Conservation (phyloP, 2,113 vertebrate genomes). For the Phylloscopus trochilus region DNA sequence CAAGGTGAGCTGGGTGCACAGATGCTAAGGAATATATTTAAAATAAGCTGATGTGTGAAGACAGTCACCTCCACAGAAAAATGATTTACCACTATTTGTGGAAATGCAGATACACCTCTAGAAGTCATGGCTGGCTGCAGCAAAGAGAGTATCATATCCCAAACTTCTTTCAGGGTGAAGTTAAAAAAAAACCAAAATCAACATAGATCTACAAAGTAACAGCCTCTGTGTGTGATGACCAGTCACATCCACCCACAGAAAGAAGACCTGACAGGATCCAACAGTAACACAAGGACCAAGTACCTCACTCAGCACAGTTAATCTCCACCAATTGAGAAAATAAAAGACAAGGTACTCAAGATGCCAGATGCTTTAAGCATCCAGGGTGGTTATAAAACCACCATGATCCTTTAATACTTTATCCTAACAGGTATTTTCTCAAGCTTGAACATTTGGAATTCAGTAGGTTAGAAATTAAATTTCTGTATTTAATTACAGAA, state of each 20-base stretch:
- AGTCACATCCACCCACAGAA: accelerated
- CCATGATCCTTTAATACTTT: neutral
- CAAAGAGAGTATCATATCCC: neutral
- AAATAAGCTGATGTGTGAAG: neutral
- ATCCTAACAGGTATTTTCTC: neutral
- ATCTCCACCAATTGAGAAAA: neutral
- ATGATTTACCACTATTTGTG: neutral
- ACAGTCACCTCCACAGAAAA: neutral
- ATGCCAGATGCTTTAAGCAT: neutral
- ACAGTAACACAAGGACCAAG: neutral
- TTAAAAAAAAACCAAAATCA: neutral
- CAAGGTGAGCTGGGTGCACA: neutral
- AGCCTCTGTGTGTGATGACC: neutral
- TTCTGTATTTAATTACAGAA: neutral
- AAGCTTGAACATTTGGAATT: neutral
- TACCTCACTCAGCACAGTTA: neutral
- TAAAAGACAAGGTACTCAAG: neutral
- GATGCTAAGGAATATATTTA: neutral
- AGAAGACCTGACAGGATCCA: neutral
- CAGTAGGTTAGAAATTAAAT: no score
- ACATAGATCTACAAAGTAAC: neutral
- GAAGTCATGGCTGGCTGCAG: neutral
- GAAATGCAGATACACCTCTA: neutral
- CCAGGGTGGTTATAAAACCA: neutral
- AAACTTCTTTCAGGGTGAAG: neutral